phyloP scores from a whole-genome alignment of 2,113 vertebrate species.

The Stomatorhinus ivindoensis region DNA sequence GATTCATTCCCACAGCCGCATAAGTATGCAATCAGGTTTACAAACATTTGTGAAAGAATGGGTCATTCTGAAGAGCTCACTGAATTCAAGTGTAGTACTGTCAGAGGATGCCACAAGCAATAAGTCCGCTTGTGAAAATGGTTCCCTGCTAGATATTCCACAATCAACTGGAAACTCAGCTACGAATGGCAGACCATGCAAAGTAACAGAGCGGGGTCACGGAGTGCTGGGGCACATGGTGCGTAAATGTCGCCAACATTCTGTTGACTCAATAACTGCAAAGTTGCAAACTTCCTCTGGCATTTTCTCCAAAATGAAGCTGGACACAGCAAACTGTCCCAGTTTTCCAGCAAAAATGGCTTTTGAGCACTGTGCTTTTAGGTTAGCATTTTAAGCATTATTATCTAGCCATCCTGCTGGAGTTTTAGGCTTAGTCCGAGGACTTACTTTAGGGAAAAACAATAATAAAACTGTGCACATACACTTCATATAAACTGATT shows the following conservation, averaged over 20 bases:
- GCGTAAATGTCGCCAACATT: too few relatives aligned
- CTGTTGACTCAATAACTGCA: too few relatives aligned
- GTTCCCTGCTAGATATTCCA: background rate
- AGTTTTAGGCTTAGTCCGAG: constrained; percentile 38
- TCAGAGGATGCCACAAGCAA: background rate
- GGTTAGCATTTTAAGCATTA: constrained; percentile 60
- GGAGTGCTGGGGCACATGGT: too few relatives aligned
- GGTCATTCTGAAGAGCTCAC: background rate
- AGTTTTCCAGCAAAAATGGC: constrained; percentile 53
- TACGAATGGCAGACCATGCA: too few relatives aligned
- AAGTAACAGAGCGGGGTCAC: too few relatives aligned
- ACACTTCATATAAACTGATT: background rate
- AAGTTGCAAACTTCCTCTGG: too few relatives aligned
- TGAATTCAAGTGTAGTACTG: background rate
- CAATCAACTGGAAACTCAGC: too few relatives aligned
- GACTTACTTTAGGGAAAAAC: constrained; percentile 20
- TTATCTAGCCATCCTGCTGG: constrained; percentile 49
- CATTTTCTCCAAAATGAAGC: background rate
- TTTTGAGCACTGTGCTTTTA: constrained; percentile 44
- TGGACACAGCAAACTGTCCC: background rate
- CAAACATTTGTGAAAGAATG: background rate
- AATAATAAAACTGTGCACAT: background rate
- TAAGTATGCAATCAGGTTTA: background rate
- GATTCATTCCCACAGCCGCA: background rate
- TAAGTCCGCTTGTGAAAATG: background rate